Percentiles rank a stretch among this genome's conserved stretches.
Conservation (phyloP, 1,140 invertebrate genomes). For the Meloidogyne exigua region DNA sequence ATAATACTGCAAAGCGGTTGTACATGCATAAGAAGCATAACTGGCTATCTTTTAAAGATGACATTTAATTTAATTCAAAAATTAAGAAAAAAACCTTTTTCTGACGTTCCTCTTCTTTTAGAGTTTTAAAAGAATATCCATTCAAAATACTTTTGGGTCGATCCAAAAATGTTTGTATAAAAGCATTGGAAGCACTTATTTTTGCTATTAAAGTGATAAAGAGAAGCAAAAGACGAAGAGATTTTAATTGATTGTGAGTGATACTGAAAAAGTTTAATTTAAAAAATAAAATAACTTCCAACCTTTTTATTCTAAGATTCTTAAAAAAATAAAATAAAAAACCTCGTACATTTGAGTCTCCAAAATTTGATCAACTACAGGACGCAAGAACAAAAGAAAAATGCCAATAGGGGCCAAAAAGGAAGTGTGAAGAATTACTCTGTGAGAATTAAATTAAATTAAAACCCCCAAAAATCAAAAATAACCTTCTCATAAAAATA, state of each 20-base stretch:
- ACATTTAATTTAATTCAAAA: neutral
- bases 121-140: slow-evolving; percentile 10
- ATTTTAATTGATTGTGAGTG: slow-evolving; percentile 13
- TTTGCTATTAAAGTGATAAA: slow-evolving; percentile 28
- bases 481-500: slow-evolving; percentile 49
- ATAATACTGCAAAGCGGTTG: slow-evolving; percentile 35
- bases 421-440: slow-evolving; percentile 24
- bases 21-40: slow-evolving; percentile 39
- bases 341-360: slow-evolving; percentile 15
- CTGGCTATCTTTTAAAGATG: slow-evolving; percentile 25
- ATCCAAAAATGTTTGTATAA: slow-evolving; percentile 43
- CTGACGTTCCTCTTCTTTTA: slow-evolving; percentile 27
- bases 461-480: slow-evolving; percentile 62
- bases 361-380: slow-evolving; percentile 21
- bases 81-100: slow-evolving; percentile 27
- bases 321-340: neutral
- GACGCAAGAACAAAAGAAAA: slow-evolving; percentile 17
- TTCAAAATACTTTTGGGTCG: slow-evolving; percentile 25
- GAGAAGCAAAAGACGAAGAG: slow-evolving; percentile 20
- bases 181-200: slow-evolving; percentile 8
- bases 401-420: slow-evolving; percentile 34
- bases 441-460: slow-evolving; percentile 46
- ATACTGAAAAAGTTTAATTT: slow-evolving; percentile 5
- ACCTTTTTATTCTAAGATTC: neutral
- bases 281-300: too few relatives aligned